Percentiles rank a stretch among this genome's conserved stretches.
phyloP scores from a whole-genome alignment of 2,797 vertebrate genomes.

The Enteromius unitaeniatus region DNA sequence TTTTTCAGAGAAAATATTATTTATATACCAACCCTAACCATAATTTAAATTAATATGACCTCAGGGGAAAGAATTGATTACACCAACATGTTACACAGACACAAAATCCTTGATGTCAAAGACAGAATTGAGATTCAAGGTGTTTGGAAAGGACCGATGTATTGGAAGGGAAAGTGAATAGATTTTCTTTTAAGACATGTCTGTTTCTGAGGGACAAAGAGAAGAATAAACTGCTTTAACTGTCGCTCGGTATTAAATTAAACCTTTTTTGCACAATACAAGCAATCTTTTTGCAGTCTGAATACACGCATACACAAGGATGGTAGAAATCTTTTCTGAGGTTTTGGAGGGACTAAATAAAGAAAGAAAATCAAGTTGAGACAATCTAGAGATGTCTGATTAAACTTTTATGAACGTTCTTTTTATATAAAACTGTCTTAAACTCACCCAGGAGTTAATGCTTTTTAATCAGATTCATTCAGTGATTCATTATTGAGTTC shows the following conservation, averaged over 20 bases:
- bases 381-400: background rate
- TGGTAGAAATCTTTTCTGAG: slow-evolving; percentile 81
- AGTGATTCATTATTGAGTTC: background rate
- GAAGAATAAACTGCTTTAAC: slow-evolving; percentile 29
- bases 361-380: background rate
- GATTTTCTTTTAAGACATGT: slow-evolving; percentile 11
- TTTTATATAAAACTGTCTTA: background rate
- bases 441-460: background rate
- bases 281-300: slow-evolving; percentile 43
- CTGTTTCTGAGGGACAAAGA: slow-evolving; percentile 27
- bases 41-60: slow-evolving; percentile 7
- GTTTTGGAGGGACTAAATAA: slow-evolving; percentile 73
- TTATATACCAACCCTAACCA: slow-evolving; percentile 4
- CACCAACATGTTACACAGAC: background rate
- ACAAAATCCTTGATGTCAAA: background rate
- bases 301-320: slow-evolving; percentile 53
- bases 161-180: slow-evolving; percentile 9
- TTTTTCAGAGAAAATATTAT: background rate
- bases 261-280: slow-evolving; percentile 30
- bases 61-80: background rate
- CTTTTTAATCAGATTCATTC: background rate
- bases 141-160: background rate
- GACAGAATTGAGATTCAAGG: slow-evolving; percentile 29
- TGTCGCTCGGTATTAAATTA: slow-evolving; percentile 35
- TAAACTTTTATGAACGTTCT: background rate